Evolutionary conservation across 2,113 vertebrate species (phyloP).

Genomic region (Hyperoodon ampullatus): DNA sequence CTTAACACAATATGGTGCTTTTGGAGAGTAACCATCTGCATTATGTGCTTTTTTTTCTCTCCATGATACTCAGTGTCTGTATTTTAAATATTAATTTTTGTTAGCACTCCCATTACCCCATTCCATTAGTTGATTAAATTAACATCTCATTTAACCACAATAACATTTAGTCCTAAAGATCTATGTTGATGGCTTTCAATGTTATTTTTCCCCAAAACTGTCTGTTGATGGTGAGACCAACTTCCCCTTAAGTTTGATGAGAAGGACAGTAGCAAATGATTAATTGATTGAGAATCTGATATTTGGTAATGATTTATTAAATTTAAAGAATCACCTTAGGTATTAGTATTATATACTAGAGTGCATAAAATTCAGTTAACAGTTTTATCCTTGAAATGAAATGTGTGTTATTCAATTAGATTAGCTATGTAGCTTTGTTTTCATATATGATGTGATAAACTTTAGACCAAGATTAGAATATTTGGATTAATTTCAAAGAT

Average conservation of each 20-base stretch:
- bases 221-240: neutral
- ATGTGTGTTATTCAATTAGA: neutral
- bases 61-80: neutral
- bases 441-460: neutral
- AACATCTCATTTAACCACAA: neutral
- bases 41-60: neutral
- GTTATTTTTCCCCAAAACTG: neutral
- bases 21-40: neutral
- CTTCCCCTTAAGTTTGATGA: neutral
- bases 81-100: slow-evolving; percentile 45
- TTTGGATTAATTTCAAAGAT: neutral
- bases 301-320: slow-evolving; percentile 44
- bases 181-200: slow-evolving; percentile 11
- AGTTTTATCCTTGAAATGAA: slow-evolving; percentile 34
- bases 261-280: neutral
- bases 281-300: slow-evolving; percentile 43
- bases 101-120: neutral
- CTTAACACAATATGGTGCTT: neutral
- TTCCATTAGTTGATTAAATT: neutral
- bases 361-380: neutral
- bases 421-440: neutral
- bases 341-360: slow-evolving; percentile 14
- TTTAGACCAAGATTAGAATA: neutral
- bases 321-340: neutral
- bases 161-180: slow-evolving; percentile 1